Conservation (phyloP, 1,140 invertebrate genomes). For the Macrobrachium nipponense region DNA sequence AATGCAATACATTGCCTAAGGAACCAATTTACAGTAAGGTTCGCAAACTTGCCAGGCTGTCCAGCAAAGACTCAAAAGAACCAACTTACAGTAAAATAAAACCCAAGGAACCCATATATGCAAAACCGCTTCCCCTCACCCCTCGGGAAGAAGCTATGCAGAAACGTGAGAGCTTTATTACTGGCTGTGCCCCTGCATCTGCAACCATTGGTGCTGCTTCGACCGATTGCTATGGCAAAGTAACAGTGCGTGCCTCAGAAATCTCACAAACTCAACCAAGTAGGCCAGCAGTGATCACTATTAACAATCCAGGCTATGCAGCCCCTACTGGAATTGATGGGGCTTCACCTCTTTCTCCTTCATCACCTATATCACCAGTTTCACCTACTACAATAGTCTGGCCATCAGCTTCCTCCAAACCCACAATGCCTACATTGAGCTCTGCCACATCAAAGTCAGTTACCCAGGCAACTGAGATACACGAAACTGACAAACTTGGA, state of each 20-base stretch:
- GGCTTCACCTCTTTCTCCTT: not conserved
- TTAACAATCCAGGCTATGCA: constrained; percentile 58
- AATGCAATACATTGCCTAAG: constrained; percentile 40
- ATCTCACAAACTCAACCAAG: constrained; percentile 43
- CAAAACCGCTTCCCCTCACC: constrained; percentile 55
- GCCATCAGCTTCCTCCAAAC: not conserved
- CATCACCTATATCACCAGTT: not conserved
- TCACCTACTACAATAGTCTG: not conserved
- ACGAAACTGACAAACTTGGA: not conserved
- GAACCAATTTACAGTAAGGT: constrained; percentile 52
- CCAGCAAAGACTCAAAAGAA: constrained; percentile 52
- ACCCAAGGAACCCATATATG: constrained; percentile 60
- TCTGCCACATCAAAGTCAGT: not conserved
- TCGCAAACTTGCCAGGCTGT: constrained; percentile 36
- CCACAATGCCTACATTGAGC: not conserved
- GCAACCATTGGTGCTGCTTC: not conserved
- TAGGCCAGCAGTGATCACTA: constrained; percentile 52
- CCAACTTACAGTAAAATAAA: constrained; percentile 41
- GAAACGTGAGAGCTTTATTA: constrained; percentile 48
- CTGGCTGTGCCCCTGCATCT: constrained; percentile 1
- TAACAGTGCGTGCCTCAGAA: constrained; percentile 56
- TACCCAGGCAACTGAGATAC: constrained; percentile 10
- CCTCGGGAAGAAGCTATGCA: constrained; percentile 30
- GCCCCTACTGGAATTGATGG: not conserved
- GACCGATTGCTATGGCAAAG: constrained; percentile 36